Percentiles rank a stretch among this genome's conserved stretches.
phyloP scores from a whole-genome alignment of 1,140 invertebrate species.

The Heliothis virescens region DNA sequence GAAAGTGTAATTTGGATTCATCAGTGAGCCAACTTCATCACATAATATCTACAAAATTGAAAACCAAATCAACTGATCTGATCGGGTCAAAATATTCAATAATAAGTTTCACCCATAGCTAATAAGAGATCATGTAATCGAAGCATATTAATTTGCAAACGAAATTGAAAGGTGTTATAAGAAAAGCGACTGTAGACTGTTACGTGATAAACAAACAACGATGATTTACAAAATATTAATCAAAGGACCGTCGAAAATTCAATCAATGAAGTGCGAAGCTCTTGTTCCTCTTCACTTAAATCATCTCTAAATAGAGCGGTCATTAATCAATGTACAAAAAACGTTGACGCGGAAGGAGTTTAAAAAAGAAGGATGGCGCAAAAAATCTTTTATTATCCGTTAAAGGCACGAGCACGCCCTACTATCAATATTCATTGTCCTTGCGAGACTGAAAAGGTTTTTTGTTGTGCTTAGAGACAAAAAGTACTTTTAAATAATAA shows the following conservation, averaged over 20 bases:
- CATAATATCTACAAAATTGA: slow-evolving; percentile 1
- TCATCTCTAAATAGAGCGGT: slow-evolving; percentile 59
- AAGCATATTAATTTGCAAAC: slow-evolving; percentile 8
- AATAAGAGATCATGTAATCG: slow-evolving; percentile 13
- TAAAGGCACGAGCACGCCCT: slow-evolving; percentile 53
- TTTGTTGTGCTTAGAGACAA: slow-evolving; percentile 40
- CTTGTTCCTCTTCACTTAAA: slow-evolving; percentile 55
- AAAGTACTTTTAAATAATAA: slow-evolving; percentile 22
- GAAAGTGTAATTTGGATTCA: slow-evolving; percentile 17
- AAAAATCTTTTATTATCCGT: slow-evolving; percentile 62
- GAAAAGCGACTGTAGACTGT: neutral
- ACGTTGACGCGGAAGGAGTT: slow-evolving; percentile 60
- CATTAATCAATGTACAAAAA: slow-evolving; percentile 69
- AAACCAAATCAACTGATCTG: neutral
- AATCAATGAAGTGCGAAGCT: slow-evolving; percentile 57
- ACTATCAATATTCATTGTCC: slow-evolving; percentile 57
- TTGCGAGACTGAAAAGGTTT: slow-evolving; percentile 45
- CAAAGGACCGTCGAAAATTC: slow-evolving; percentile 48
- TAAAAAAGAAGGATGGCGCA: slow-evolving; percentile 56
- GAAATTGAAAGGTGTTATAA: slow-evolving; percentile 36
- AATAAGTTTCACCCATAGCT: slow-evolving; percentile 26
- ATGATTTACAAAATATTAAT: slow-evolving; percentile 8
- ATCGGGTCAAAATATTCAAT: neutral
- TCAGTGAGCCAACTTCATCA: neutral
- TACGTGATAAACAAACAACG: neutral